Percentiles rank a stretch among this genome's conserved stretches.
Conservation (phyloP, 1,140 invertebrate genomes). For the Battus philenor region DNA sequence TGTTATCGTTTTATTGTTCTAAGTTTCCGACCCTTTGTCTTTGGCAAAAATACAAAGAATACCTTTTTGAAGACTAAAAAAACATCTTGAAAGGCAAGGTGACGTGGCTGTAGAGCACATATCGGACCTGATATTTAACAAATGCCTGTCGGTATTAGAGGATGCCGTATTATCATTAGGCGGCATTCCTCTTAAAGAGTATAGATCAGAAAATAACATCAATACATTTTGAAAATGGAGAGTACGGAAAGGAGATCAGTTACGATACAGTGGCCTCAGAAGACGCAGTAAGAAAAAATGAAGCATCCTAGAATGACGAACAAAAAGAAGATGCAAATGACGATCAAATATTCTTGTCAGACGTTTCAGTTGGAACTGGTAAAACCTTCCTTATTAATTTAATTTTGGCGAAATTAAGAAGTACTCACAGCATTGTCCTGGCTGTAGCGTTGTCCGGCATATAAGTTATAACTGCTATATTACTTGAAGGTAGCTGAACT, state of each 20-base stretch:
- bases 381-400: no score
- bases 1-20: background rate
- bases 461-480: background rate
- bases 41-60: conserved; percentile 15
- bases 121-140: conserved; percentile 26
- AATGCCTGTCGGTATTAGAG: conserved; percentile 13
- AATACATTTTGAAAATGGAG: conserved; percentile 17
- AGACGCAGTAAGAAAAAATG: conserved; percentile 16
- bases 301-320: no score
- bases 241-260: conserved; percentile 18
- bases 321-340: conserved; percentile 18
- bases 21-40: conserved; percentile 1
- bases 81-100: conserved; percentile 13
- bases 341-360: no score
- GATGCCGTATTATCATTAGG: no score
- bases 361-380: no score
- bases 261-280: conserved; percentile 18
- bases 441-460: no score
- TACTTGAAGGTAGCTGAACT: background rate
- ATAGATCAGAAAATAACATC: conserved; percentile 16
- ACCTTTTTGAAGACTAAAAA: conserved; percentile 13
- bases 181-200: conserved; percentile 12
- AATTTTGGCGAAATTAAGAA: conserved; percentile 12
- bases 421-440: conserved; percentile 2
- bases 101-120: conserved; percentile 10